Evolutionary conservation across 2,797 vertebrate genomes (phyloP).

Genomic region (Hydrophis major): DNA sequence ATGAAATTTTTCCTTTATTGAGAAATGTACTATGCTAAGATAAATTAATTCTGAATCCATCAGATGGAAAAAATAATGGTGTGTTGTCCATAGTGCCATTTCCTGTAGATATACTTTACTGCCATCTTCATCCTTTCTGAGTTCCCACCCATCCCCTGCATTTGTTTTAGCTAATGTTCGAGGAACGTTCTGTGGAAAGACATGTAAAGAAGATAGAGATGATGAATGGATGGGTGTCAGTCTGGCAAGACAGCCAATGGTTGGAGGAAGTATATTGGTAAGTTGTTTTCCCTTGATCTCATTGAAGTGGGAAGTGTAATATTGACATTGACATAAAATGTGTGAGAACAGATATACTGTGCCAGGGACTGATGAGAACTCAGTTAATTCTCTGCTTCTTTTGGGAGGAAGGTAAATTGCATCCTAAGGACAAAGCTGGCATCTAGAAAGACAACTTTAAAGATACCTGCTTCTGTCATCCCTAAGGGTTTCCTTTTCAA

Average conservation of each 20-base stretch:
- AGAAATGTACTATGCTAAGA: accelerated
- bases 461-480: conserved; percentile 43
- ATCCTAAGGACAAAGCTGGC: conserved; percentile 18
- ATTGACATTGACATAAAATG: conserved; percentile 33
- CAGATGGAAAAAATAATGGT: neutral
- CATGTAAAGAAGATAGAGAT: conserved; percentile 89
- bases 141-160: conserved; percentile 9
- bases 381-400: conserved; percentile 33
- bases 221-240: conserved; percentile 99
- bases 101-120: neutral
- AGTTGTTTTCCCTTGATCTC: conserved; percentile 57
- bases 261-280: conserved; percentile 89
- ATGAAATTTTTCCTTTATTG: neutral
- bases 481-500: conserved; percentile 44
- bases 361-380: neutral
- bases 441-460: conserved; percentile 45
- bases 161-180: conserved; percentile 80
- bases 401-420: conserved; percentile 35
- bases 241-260: conserved; percentile 86
- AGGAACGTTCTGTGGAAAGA: conserved; percentile 89
- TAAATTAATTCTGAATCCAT: neutral
- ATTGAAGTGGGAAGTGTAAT: conserved; percentile 21
- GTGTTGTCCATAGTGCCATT: neutral
- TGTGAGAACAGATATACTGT: conserved; percentile 28
- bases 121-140: neutral